These are phyloP conservation scores for Dromas ardeola DNA, from an alignment of 2,113 vertebrate species.

Conservation along the genomic window DNA sequence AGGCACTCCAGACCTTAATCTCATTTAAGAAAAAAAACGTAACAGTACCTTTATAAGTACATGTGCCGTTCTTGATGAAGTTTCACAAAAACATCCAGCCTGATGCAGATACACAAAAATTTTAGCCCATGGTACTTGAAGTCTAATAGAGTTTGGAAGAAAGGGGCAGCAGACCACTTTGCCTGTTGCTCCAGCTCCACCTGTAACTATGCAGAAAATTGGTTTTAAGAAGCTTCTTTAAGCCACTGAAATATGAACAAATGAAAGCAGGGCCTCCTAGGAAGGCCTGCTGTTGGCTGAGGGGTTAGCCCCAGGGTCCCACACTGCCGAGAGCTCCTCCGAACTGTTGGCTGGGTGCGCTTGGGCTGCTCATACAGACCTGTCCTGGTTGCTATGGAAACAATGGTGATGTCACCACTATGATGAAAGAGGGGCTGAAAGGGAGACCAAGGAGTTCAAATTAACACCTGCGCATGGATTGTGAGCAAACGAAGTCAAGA, in stretches of 20 bases:
- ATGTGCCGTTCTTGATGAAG: not conserved
- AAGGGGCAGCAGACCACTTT: not conserved
- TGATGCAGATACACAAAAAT: not conserved
- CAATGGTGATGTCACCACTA: not conserved
- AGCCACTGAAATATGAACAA: not conserved
- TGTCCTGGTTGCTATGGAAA: not conserved
- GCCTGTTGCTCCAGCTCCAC: not conserved
- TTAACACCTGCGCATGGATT: not conserved
- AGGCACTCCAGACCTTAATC: not conserved
- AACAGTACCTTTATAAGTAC: not conserved
- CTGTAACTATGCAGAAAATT: not conserved
- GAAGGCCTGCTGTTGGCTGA: not conserved
- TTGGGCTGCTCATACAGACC: not conserved
- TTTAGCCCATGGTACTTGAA: not conserved
- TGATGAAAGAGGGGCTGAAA: not conserved
- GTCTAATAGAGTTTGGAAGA: not conserved
- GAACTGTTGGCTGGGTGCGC: rapidly evolving
- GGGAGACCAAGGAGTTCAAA: not conserved
- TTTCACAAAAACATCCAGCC: not conserved
- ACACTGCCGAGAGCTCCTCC: not conserved
- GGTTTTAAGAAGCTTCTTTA: not conserved
- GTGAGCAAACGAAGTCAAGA: not conserved
- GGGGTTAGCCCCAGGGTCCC: not conserved
- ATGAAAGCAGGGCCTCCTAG: not conserved
- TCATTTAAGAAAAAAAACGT: not conserved